Conservation (phyloP, 2,113 vertebrate species). For the Actenoides lindsayi region DNA sequence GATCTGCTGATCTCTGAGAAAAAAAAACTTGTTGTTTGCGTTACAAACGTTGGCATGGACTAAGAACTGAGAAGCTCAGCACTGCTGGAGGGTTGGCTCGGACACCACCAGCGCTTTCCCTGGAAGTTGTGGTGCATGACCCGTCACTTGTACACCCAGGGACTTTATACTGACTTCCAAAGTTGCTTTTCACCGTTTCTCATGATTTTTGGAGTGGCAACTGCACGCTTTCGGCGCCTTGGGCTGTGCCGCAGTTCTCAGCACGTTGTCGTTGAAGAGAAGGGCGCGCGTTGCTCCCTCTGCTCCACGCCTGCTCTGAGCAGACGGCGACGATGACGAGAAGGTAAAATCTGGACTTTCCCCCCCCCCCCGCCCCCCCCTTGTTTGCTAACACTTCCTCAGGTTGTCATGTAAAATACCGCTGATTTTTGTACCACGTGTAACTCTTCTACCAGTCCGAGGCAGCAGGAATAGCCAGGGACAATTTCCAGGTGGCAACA, state of each 20-base stretch:
- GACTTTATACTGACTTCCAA: background rate
- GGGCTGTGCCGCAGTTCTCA: background rate
- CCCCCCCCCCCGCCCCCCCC: background rate
- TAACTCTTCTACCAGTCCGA: background rate
- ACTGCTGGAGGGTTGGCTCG: background rate
- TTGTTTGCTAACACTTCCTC: background rate
- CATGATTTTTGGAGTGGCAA: background rate
- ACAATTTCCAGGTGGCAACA: background rate
- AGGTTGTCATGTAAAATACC: background rate
- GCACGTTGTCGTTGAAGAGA: background rate
- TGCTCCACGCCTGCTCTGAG: accelerated
- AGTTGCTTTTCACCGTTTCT: background rate
- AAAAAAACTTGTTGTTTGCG: background rate
- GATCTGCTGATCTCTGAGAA: background rate
- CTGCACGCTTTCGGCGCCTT: background rate
- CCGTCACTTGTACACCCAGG: accelerated
- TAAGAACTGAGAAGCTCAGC: accelerated
- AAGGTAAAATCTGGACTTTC: background rate
- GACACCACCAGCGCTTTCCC: background rate
- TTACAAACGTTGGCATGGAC: background rate
- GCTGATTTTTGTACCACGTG: background rate
- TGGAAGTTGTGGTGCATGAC: background rate
- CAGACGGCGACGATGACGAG: background rate
- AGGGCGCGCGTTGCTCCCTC: background rate
- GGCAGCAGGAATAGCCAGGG: background rate